phyloP scores from a whole-genome alignment of 2,113 vertebrate species.

The Panthera leo region DNA sequence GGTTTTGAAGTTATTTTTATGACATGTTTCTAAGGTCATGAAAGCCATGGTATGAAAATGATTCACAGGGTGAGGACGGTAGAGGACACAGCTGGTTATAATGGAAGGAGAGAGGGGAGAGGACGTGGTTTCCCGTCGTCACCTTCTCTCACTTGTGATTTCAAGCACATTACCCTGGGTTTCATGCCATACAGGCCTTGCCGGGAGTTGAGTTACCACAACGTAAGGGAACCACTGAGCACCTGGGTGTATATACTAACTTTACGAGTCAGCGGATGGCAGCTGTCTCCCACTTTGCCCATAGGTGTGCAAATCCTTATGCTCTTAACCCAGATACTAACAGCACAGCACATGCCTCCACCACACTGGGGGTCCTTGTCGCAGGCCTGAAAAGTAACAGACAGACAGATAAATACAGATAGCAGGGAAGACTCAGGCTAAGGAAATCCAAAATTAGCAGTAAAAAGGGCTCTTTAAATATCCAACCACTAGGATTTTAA shows the following conservation, averaged over 20 bases:
- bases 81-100: neutral
- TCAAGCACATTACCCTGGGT: neutral
- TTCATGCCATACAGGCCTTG: neutral
- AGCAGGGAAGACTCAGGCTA: neutral
- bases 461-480: neutral
- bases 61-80: neutral
- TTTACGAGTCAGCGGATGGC: slow-evolving; percentile 94
- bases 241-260: slow-evolving; percentile 82
- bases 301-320: slow-evolving; percentile 94
- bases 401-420: slow-evolving; percentile 33
- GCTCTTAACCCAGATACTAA: slow-evolving; percentile 96
- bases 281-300: slow-evolving; percentile 92
- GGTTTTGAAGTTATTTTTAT: neutral
- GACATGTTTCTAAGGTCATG: neutral
- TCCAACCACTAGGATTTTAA: neutral
- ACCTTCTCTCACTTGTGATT: neutral
- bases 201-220: neutral
- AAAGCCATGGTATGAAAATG: neutral
- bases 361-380: slow-evolving; percentile 94
- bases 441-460: slow-evolving; percentile 20
- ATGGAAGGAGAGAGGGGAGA: too few relatives aligned
- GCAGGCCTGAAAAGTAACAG: slow-evolving; percentile 87
- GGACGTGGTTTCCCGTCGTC: neutral
- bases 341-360: slow-evolving; percentile 93
- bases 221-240: neutral